These are phyloP conservation scores for Dipodomys stephensi DNA, from an alignment of 2,113 vertebrate genomes.

Conservation along the genomic window DNA sequence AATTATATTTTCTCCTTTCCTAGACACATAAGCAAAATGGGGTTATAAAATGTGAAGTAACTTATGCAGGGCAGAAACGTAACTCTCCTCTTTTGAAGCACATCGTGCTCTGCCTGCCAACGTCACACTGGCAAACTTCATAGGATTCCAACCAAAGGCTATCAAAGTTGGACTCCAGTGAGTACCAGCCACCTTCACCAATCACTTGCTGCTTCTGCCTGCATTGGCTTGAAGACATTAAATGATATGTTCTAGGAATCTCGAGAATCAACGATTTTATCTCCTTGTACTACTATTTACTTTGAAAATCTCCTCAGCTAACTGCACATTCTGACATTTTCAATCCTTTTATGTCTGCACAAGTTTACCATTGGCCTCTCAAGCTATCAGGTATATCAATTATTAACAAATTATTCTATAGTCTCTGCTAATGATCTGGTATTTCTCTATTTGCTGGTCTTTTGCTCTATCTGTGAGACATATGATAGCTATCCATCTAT, in stretches of 20 bases:
- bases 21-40: not conserved
- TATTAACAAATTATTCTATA: not conserved
- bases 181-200: not conserved
- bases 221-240: not conserved
- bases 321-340: not conserved
- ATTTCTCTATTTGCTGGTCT: not conserved
- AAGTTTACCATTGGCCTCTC: no score
- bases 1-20: not conserved
- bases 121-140: not conserved
- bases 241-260: not conserved
- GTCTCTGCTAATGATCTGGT: not conserved
- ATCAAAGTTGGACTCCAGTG: not conserved
- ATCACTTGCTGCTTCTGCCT: not conserved
- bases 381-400: rapidly evolving
- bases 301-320: not conserved
- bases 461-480: not conserved
- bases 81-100: no score
- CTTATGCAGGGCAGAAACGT: not conserved
- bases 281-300: not conserved
- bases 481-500: no score
- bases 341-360: not conserved
- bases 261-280: not conserved
- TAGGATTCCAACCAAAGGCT: not conserved
- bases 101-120: no score
- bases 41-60: not conserved